A percentile compares a stretch with the other conserved stretches of the same genome.
phyloP scores from a whole-genome alignment of 2,888 invertebrate genomes.

The Entomobrya proxima region DNA sequence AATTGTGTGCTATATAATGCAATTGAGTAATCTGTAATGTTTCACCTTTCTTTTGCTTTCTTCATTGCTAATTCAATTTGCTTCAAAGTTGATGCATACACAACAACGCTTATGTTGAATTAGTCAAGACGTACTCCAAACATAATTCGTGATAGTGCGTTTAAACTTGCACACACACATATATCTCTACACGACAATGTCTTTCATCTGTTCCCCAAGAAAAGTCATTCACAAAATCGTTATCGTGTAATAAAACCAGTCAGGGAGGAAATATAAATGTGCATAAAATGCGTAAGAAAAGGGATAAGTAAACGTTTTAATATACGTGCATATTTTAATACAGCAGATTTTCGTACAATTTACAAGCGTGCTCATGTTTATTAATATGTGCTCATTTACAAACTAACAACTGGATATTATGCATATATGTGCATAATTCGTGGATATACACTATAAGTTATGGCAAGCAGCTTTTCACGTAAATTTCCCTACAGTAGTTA shows the following conservation, averaged over 20 bases:
- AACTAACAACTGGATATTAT: constrained; percentile 18
- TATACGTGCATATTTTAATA: constrained; percentile 7
- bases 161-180: background rate
- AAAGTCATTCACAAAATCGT: constrained; percentile 62
- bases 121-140: too few species aligned
- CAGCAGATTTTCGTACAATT: background rate
- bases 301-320: background rate
- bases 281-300: background rate
- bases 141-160: too few species aligned
- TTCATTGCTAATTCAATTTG: too few species aligned
- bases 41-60: constrained; percentile 57
- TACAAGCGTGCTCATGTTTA: background rate
- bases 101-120: too few species aligned
- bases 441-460: constrained; percentile 39
- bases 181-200: constrained; percentile 18
- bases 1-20: constrained; percentile 23
- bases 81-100: too few species aligned
- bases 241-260: constrained; percentile 66
- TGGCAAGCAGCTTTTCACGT: constrained; percentile 44
- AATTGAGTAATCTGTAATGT: constrained; percentile 58
- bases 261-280: constrained; percentile 44
- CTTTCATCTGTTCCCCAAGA: constrained; percentile 6
- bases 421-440: background rate
- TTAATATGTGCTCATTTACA: constrained; percentile 24
- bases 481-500: constrained; percentile 13